These are phyloP conservation scores for Plestiodon gilberti DNA, from an alignment of 2,113 vertebrate species.

Conservation along the genomic window DNA sequence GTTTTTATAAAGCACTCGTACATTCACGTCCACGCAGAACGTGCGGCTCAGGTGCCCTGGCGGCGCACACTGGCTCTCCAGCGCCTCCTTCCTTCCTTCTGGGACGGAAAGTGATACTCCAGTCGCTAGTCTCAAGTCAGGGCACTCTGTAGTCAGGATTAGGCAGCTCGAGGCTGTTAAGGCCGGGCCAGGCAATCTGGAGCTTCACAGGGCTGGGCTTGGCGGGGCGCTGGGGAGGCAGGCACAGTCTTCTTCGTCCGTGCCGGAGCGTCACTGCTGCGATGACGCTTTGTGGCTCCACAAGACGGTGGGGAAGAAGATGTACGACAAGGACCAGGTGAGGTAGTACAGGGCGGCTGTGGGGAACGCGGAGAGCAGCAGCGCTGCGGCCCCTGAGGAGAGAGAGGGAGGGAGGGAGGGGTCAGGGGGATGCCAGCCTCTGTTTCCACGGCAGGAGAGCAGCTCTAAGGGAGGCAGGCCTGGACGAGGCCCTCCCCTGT, in stretches of 20 bases:
- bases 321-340: constrained; percentile 91
- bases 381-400: constrained; percentile 78
- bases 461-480: too few species aligned
- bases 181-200: background rate
- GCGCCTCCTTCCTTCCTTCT: too few species aligned
- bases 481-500: too few species aligned
- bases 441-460: too few species aligned
- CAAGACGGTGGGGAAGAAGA: constrained; percentile 85
- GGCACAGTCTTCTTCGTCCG: too few species aligned
- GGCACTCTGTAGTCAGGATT: constrained; percentile 50
- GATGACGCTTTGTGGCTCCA: constrained; percentile 85
- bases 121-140: background rate
- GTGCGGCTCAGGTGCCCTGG: background rate
- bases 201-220: background rate
- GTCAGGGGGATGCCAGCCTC: too few species aligned
- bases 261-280: too few species aligned
- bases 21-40: background rate
- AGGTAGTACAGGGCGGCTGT: constrained; percentile 88
- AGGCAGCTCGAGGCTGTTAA: background rate
- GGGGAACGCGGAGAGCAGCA: constrained; percentile 81
- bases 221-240: background rate
- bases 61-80: background rate
- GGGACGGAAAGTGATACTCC: background rate
- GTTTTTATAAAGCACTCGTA: background rate
- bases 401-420: background rate